Percentiles rank a stretch among this genome's conserved stretches.
Evolutionary conservation across 2,113 vertebrate species (phyloP).

Genomic region (Actenoides lindsayi): DNA sequence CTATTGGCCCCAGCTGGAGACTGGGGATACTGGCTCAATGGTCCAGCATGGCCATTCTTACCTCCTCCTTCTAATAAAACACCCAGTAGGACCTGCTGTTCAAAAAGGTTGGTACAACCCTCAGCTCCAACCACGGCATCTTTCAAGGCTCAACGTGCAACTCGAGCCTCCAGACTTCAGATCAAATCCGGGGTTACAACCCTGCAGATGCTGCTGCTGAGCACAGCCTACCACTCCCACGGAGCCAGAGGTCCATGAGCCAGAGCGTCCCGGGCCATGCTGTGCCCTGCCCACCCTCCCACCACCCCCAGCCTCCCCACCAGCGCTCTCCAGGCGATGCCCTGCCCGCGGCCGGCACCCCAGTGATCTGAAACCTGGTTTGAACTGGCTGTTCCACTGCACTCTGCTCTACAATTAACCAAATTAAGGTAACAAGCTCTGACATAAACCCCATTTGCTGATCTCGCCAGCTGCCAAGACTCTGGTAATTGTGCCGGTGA

Average conservation of each 20-base stretch:
- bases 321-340: neutral
- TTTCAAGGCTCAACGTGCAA: neutral
- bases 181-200: neutral
- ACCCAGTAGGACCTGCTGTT: neutral
- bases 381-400: neutral
- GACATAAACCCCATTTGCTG: conserved; percentile 45
- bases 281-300: neutral
- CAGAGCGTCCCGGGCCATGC: neutral
- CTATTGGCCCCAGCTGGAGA: neutral
- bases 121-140: neutral
- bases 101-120: neutral
- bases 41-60: neutral
- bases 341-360: neutral
- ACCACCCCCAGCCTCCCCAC: accelerated
- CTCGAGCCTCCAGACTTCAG: neutral
- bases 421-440: conserved; percentile 62
- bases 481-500: neutral
- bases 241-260: neutral
- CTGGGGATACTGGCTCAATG: neutral
- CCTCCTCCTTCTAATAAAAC: neutral
- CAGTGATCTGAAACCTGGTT: neutral
- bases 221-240: accelerated
- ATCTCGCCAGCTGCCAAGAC: conserved; percentile 29
- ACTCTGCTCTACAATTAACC: conserved; percentile 68
- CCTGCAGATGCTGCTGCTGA: neutral